Conservation (phyloP, 2,888 invertebrate species). For the Cephus rjabovi region DNA sequence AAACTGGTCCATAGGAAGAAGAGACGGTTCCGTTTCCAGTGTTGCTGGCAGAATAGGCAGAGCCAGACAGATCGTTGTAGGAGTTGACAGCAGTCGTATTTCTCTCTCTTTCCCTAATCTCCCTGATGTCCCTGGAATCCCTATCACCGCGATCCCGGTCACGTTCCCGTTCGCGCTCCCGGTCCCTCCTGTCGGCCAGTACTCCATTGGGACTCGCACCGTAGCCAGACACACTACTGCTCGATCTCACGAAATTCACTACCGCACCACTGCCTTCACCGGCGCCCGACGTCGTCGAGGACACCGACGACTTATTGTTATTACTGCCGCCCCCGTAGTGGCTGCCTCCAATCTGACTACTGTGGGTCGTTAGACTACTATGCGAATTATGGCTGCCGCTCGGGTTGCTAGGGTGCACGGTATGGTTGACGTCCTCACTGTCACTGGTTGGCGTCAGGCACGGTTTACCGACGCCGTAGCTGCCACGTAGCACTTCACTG, state of each 20-base stretch:
- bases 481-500: constrained; percentile 49
- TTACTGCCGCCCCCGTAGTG: constrained; percentile 20
- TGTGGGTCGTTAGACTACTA: constrained; percentile 40
- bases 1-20: constrained; percentile 8
- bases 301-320: constrained; percentile 19
- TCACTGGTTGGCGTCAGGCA: constrained; percentile 51
- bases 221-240: constrained; percentile 22
- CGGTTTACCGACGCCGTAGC: constrained; percentile 32
- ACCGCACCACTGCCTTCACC: constrained; percentile 18
- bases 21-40: constrained; percentile 14
- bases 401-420: constrained; percentile 25
- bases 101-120: constrained; percentile 28
- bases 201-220: constrained; percentile 37
- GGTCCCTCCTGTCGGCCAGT: constrained; percentile 42
- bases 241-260: constrained; percentile 20
- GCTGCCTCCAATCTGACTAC: constrained; percentile 27
- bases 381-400: constrained; percentile 43
- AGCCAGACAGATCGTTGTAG: constrained; percentile 27
- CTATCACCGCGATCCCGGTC: constrained; percentile 38
- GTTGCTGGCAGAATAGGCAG: constrained; percentile 8
- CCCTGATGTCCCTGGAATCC: constrained; percentile 28
- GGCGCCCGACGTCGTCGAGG: no score
- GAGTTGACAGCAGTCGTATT: constrained; percentile 23
- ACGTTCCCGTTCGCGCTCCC: constrained; percentile 37
- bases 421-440: constrained; percentile 38